A percentile compares a stretch with the other conserved stretches of the same genome.
These are phyloP conservation scores for Parnassius smintheus DNA, from an alignment of 2,888 invertebrate species.

Conservation along the genomic window DNA sequence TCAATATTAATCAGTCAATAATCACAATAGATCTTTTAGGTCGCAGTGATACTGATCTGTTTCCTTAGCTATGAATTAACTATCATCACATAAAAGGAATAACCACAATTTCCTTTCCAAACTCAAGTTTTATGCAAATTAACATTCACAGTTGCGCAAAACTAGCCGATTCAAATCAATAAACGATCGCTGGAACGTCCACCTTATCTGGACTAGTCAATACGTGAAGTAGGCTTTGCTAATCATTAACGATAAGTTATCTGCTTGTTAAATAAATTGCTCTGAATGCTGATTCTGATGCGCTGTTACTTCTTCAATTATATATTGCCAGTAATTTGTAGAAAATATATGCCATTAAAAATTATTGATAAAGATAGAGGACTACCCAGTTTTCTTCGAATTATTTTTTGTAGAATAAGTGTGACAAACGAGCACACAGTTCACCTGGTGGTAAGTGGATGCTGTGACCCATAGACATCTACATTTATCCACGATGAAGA, in stretches of 20 bases:
- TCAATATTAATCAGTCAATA: too few species aligned
- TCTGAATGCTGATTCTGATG: background rate
- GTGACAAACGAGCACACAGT: too few species aligned
- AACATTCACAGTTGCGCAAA: constrained; percentile 20
- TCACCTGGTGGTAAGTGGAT: too few species aligned
- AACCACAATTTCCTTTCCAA: constrained; percentile 9
- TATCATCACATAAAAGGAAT: constrained; percentile 6
- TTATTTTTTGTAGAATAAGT: too few species aligned
- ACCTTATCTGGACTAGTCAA: constrained; percentile 11
- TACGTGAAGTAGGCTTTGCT: constrained; percentile 23
- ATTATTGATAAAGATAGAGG: too few species aligned
- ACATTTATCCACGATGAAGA: too few species aligned
- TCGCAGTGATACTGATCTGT: too few species aligned
- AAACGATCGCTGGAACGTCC: constrained; percentile 13
- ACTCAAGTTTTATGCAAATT: constrained; percentile 23
- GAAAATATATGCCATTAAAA: too few species aligned
- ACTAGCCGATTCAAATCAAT: constrained; percentile 23
- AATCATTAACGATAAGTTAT: constrained; percentile 20
- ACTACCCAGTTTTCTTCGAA: too few species aligned
- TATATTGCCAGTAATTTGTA: too few species aligned
- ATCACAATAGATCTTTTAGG: too few species aligned
- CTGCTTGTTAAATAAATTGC: constrained; percentile 9
- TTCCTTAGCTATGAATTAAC: background rate
- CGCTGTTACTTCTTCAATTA: background rate
- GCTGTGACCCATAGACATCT: too few species aligned